Base-by-base conservation (phyloP, 2,888 invertebrate species). In the Melipona bicolor region DNA sequence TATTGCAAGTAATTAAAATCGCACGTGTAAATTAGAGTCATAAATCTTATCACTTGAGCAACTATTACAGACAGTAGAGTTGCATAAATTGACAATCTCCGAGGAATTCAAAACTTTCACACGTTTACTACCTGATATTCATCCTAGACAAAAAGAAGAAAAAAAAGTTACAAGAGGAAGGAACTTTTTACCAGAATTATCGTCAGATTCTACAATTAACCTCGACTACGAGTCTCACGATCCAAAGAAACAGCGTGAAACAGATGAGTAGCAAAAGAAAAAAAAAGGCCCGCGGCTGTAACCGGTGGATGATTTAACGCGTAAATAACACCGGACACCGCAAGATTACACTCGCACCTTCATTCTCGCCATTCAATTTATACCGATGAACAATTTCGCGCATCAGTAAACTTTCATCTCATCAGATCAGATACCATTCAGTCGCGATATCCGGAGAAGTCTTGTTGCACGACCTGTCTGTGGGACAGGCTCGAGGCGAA, bases 341-440 rank as follows among this genome's bases (percentile, higher is more conserved):
- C 56, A n/a, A 59, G 17, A 59, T 71, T 15, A 49, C 27, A 13
- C 21, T 43, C 24, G 43, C 24, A 13, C 24, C 59, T 59, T 59
- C 19, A 43, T 11, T 43, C 9, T 71, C 59, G 15, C 13, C 43
- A 13, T 13, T 32, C 56, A 17, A 54, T 69, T 32, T 19, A 11
- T 11, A 19, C 27, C 52, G 11, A 27, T 52, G 36, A 50, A 64
- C 50, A 52, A 73, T 64, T 73, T 73, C 17, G 52, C 50, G 62
- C 27, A 21, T 32, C 62, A 11, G 0, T 64, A 36, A 52, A 64
- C 50, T 32, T 62, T 61, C 61, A 27, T 50, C 52, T 64, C 11
- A 1, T 11, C 4, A n/a, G 50, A 32, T 52, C 43, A 52, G 19
- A n/a, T 62, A 49, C 27, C 50, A 36, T 36, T 36, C 32, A 4